Base-by-base conservation (phyloP, 2,113 vertebrate genomes). In the Archocentrus centrarchus region DNA sequence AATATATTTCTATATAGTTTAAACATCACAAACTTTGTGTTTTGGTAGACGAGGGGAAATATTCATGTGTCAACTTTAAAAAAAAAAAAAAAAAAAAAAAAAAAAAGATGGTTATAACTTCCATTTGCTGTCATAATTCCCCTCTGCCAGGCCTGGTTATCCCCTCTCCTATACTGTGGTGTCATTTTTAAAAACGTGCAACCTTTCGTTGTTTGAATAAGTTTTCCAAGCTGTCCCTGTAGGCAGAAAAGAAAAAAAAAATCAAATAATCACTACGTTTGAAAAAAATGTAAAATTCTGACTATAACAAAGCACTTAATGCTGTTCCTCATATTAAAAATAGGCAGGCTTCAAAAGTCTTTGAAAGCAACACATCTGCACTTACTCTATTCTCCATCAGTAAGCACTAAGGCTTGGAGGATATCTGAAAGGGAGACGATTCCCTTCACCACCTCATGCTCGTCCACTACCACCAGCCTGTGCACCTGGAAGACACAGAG, bases 351-450 rank as follows among this genome's bases (percentile, higher is more conserved):
- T 14, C 11, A 35, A 37, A 70, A 11, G 24, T 41, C 60, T 24
- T 11, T 17, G 24, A 59, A 6, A 30, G 15, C 9, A 20, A 58
- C 4, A 47, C 2, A 5, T 15, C 11, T 63, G 3, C 24, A 77
- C 83, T 84, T 47, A 91, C 91, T 89, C 77, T 92, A 82, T 44
- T 93, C 94, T 84, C 95, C 94, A 18, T 95, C 96, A 0, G 96
- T 98, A 41, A 99, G 96, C 75, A 99, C 97, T 77, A 99, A 94
- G 4, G 98, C 97, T 93, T 99, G 98, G 59, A 99, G 96, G 91
- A 99, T 98, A 92, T 99, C 98, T 0, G 98, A 99, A 55, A 99
- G 97, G 7, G 98, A 99, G 7, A 99, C 96, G 1, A 99, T 99
- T 44, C 98, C 98, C 92, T 97, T 98, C 83, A 99, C 98, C 90